phyloP scores from a whole-genome alignment of 2,888 invertebrate species.

The Candidula unifasciata region DNA sequence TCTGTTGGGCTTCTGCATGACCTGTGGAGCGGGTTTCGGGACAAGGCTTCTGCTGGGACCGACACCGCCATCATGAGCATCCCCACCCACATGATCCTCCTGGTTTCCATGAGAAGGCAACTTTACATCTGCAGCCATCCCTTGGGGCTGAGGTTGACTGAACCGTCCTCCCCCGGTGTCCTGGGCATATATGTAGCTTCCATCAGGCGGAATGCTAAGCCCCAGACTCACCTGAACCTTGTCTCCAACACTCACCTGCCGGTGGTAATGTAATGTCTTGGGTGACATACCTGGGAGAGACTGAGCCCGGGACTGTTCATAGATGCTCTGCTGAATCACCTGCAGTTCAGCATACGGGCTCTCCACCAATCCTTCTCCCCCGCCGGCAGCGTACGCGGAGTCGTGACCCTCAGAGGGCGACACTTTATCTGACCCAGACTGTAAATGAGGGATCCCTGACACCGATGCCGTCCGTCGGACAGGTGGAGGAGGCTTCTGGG shows the following conservation, averaged over 20 bases:
- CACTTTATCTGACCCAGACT: conserved; percentile 63
- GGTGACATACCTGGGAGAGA: conserved; percentile 21
- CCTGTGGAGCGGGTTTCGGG: conserved; percentile 29
- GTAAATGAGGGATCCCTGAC: conserved; percentile 61
- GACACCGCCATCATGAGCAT: conserved; percentile 47
- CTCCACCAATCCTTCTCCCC: conserved; percentile 50
- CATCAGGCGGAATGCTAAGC: background rate
- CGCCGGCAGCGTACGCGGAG: conserved; percentile 13
- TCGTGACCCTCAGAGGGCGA: conserved; percentile 48
- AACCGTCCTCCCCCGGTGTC: background rate
- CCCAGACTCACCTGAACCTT: background rate
- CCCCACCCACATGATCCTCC: conserved; percentile 48
- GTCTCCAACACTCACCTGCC: conserved; percentile 49
- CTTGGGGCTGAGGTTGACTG: background rate
- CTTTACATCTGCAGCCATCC: conserved; percentile 57
- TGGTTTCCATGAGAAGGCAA: conserved; percentile 64
- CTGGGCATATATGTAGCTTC: background rate
- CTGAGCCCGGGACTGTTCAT: conserved; percentile 41
- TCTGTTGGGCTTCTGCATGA: conserved; percentile 40
- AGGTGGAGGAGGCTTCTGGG: conserved; percentile 74
- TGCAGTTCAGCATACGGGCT: conserved; percentile 67
- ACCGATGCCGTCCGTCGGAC: conserved; percentile 73
- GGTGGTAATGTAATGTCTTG: conserved; percentile 56
- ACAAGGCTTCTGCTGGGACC: conserved; percentile 31
- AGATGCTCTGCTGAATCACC: conserved; percentile 69